Percentiles rank a stretch among this genome's conserved stretches.
These are phyloP conservation scores for Eulemur rufifrons DNA, from an alignment of 2,113 vertebrate species.

Conservation along the genomic window DNA sequence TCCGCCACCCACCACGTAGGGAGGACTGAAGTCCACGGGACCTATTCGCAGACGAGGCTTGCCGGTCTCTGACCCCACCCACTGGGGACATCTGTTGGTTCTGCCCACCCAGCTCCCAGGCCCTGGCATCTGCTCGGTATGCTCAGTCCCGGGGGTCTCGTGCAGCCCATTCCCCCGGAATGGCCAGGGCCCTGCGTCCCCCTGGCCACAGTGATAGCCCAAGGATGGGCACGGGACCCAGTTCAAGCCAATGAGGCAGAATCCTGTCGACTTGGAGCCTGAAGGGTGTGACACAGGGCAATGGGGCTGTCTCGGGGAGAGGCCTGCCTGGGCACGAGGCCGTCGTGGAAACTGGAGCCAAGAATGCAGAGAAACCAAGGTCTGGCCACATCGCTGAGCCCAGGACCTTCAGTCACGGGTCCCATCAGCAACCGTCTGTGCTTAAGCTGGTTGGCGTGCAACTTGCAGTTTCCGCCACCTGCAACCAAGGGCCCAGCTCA, in stretches of 20 bases:
- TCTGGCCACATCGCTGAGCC: fast-evolving
- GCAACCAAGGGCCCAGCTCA: background rate
- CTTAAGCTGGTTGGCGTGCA: background rate
- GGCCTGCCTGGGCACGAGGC: background rate
- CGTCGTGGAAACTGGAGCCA: fast-evolving
- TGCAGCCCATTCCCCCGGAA: background rate
- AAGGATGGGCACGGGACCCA: background rate
- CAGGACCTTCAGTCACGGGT: fast-evolving
- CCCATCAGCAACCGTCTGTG: fast-evolving
- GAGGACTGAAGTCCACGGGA: fast-evolving
- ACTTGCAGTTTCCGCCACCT: background rate
- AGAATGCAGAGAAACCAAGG: fast-evolving
- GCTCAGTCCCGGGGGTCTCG: background rate
- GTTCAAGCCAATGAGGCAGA: background rate
- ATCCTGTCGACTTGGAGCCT: background rate
- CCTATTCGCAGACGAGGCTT: background rate
- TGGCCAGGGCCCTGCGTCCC: background rate
- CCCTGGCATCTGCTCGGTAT: background rate
- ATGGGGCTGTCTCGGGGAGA: fast-evolving
- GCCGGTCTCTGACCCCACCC: fast-evolving
- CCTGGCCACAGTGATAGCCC: background rate
- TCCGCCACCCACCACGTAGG: background rate
- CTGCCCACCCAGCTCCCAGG: background rate
- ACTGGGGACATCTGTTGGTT: background rate
- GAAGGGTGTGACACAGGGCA: fast-evolving